Base-by-base conservation (phyloP, 2,888 invertebrate species). In the Drosophila testacea region DNA sequence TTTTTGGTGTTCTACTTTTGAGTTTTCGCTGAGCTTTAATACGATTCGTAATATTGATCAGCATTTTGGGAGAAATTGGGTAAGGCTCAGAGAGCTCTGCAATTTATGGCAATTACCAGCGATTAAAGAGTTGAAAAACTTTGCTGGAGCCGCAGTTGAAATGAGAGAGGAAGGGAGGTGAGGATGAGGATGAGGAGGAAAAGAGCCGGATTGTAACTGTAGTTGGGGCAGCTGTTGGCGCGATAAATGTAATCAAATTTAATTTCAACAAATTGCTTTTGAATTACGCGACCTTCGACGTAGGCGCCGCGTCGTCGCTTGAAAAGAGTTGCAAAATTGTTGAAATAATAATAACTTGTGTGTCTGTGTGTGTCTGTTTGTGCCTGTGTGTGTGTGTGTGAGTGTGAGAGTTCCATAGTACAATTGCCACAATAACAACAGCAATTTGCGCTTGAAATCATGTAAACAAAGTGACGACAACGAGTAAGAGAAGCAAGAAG, bases 251-350 rank as follows among this genome's bases (percentile, higher is more conserved):
- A 85, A 85, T 85, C 88, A 85, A 85, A 85, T 89, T 85, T 85
- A 85, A 85, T 85, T 85, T 85, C 88, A 69, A 87, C 85, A 85
- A 85, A 89, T 85, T 85, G 89, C 89, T 89, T 85, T 85, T 77
- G 85, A 85, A 85, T 85, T 89, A 84, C 85, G 87, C 85, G 83
- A 83, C 83, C 79, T 79, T 79, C 79, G 77, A 75, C 62, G 70
- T 55, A 69, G 83, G 85, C 83, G 83, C 71, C 70, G 69, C 44
- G 9, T 44, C 46, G 70, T 42, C 54, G 70, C 32, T 54, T 39
- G 46, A 64, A 16, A 65, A 81, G 84, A 75, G 84, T 81, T 84
- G 73, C 46, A 73, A 85, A 87, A 81, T 89, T 87, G 78, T 87
- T 81, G 84, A 89, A 87, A 89, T 87, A 89, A 88, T 85, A 85